Evolutionary conservation across 2,888 invertebrate genomes (phyloP), one percentile per base, ranked within the genome.

Genomic region (Mimachlamys varia): DNA sequence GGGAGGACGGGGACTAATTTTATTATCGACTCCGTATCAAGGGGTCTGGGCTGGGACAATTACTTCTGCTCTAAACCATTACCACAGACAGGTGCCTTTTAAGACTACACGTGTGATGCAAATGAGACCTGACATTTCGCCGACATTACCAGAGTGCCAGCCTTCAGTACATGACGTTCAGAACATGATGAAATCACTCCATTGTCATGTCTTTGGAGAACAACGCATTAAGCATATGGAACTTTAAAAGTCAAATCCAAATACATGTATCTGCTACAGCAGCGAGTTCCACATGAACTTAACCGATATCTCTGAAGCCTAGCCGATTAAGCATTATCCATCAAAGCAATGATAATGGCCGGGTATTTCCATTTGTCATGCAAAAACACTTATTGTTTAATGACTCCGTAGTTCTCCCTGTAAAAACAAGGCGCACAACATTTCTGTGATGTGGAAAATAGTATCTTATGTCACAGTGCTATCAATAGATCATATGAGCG

Each of bases 21-120:
- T 0, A 76, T 76, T 33, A 76, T 27, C 12, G 76, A 15, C 13
- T 76, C 12, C 33, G 76, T 33, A 76, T 33, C 22, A 33, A 4
- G 13, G 76, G 76, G 76, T 76, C 76, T 76, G 76, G 76, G 76
- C 33, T 22, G 76, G 76, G 76, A 76, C 76, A 76, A 76, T 76
- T 76, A 76, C 33, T 33, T 22, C 13, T 15, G 27, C 76, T 13
- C 22, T 33, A 27, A 33, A 27, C 76, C 76, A 76, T 76, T 76
- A 76, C 27, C 76, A 0, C 76, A 27, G 76, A 76, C 76, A 33
- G 27, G 76, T 76, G 22, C 22, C 76, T 76, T 27, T 76, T 76
- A 76, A 33, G 33, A 27, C 10, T 76, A 76, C 33, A 33, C 27
- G 27, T 76, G 76, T 4, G 76, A 76, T 76, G 76, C 7, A 10